A percentile compares a stretch with the other conserved stretches of the same genome.
These are phyloP conservation scores for Metallyticus violacea DNA, from an alignment of 2,888 invertebrate species.

Conservation along the genomic window DNA sequence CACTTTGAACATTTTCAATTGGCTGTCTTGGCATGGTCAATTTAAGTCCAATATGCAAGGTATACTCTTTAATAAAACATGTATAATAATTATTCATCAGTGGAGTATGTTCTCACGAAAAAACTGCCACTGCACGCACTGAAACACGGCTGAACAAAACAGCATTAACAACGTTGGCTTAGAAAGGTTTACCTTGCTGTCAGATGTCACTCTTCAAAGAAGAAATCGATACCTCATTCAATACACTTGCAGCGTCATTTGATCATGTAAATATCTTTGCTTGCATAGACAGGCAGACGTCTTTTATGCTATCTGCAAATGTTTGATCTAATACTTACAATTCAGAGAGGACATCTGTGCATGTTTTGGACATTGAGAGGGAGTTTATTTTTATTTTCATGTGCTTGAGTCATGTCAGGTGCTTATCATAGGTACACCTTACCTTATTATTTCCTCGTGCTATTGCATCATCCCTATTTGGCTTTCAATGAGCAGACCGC, in stretches of 20 bases:
- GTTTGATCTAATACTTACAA: not conserved
- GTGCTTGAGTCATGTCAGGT: not conserved
- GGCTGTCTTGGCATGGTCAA: no score
- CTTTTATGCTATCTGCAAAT: not conserved
- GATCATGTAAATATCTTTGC: not conserved
- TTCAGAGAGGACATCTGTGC: not conserved
- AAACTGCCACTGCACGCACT: not conserved
- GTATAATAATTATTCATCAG: no score
- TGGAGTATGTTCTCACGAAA: not conserved
- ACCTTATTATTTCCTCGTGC: not conserved
- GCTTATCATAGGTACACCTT: not conserved
- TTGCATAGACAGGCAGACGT: not conserved
- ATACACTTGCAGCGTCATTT: not conserved
- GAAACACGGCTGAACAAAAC: not conserved
- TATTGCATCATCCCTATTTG: not conserved
- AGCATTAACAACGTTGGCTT: not conserved
- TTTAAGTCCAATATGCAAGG: no score
- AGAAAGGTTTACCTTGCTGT: not conserved
- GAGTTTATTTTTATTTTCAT: not conserved
- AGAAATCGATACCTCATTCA: not conserved
- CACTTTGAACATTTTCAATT: no score
- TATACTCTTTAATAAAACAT: no score
- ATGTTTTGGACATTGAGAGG: not conserved
- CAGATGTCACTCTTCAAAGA: not conserved
- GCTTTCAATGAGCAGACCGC: not conserved